Conservation (phyloP, 2,113 vertebrate species). For the Caretta caretta region DNA sequence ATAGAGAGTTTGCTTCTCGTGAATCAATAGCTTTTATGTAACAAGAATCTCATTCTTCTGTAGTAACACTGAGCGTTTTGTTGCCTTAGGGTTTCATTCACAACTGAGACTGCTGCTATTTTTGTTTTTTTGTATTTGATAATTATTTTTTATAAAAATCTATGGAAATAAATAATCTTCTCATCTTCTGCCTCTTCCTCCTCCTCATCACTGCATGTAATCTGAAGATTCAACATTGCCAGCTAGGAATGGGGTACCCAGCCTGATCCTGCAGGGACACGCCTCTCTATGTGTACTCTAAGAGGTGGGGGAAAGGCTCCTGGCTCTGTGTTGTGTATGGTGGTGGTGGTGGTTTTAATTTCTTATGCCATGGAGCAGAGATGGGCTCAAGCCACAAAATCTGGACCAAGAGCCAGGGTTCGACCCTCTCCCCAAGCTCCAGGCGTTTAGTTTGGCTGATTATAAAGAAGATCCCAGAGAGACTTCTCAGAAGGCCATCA, state of each 20-base stretch:
- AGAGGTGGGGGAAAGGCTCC: neutral
- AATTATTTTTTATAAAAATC: conserved; percentile 81
- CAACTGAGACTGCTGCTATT: conserved; percentile 76
- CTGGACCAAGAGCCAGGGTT: neutral
- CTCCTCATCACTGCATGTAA: conserved; percentile 8
- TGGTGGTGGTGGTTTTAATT: neutral
- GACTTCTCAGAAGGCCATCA: neutral
- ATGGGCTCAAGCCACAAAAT: neutral
- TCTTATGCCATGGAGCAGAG: neutral
- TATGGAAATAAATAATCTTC: conserved; percentile 78
- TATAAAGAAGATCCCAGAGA: neutral
- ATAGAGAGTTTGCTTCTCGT: conserved; percentile 39
- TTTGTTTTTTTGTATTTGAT: conserved; percentile 80
- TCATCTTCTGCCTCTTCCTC: conserved; percentile 49
- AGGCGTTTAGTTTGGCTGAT: neutral
- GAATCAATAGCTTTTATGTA: conserved; percentile 29
- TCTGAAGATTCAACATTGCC: neutral
- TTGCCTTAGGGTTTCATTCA: conserved; percentile 72
- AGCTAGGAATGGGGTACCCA: fast-evolving
- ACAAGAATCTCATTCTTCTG: conserved; percentile 45
- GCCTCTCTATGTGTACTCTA: neutral
- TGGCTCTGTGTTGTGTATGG: neutral
- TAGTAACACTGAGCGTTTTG: conserved; percentile 57
- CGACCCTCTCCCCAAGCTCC: neutral
- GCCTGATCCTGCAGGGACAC: neutral